Evolutionary conservation across 2,888 invertebrate species (phyloP), one percentile per base, ranked within the genome.

Genomic region (Laothoe populi): DNA sequence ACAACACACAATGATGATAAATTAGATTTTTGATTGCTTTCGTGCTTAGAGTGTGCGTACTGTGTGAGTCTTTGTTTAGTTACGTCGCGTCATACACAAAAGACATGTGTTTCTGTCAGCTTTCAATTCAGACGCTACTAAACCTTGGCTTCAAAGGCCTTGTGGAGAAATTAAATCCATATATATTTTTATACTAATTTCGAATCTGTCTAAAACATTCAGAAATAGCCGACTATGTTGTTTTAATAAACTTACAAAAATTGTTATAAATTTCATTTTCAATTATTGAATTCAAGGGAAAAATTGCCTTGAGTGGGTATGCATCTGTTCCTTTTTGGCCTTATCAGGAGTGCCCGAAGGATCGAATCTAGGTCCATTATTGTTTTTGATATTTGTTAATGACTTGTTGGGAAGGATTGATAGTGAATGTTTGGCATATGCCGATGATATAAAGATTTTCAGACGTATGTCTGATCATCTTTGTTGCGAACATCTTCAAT

Each of bases 81-180:
- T 70, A 70, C 65, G 61, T 67, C 60, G 64, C 63, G 75, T 76
- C 71, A 75, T 76, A 65, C 72, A 75, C 71, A 70, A 69, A 66
- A 49, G 62, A 64, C 68, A 71, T 79, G 67, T 72, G 71, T 76
- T 73, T 45, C 62, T 69, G 74, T 69, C 72, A 62, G 68, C 64
- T 53, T 49, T 67, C 67, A 65, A 42, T 35, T 57, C 45, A 44
- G 11, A 21, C n/a, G n/a, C n/a, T 31, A 46, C 24, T 46, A 45
- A 42, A n/a, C n/a, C n/a, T n/a, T n/a, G n/a, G n/a, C n/a, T 11
- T 5, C 46, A 59, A 21, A 35, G 2, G 19, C 16, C 16, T 35
- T 53, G 35, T 21, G 1, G 49, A 53, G 35, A 35, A 35, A 53
- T 11, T 35, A 35, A 19, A 7, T 19, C 19, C 8, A 35, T 19